phyloP scores from a whole-genome alignment of 2,113 vertebrate species.

The Podilymbus podiceps region DNA sequence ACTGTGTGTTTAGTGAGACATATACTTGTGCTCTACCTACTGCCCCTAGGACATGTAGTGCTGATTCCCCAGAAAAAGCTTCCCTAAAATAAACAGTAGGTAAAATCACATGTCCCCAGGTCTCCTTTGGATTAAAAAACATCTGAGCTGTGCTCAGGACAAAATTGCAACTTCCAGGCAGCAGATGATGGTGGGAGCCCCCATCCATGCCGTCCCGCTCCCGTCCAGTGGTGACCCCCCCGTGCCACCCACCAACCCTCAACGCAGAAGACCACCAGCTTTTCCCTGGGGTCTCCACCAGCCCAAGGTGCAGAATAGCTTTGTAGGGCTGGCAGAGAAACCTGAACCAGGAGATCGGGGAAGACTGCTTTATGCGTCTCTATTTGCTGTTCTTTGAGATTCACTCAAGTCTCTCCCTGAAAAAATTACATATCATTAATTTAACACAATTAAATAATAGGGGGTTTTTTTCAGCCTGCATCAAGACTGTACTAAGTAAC shows the following conservation, averaged over 20 bases:
- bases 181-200: not conserved
- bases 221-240: rapidly evolving
- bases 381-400: not conserved
- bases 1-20: not conserved
- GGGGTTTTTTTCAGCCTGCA: not conserved
- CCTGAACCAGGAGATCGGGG: not conserved
- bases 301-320: not conserved
- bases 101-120: not conserved
- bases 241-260: not conserved
- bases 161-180: not conserved
- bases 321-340: not conserved
- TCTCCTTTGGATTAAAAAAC: not conserved
- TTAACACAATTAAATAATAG: not conserved
- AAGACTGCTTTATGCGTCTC: not conserved
- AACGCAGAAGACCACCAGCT: not conserved
- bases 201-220: too few relatives aligned
- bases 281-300: not conserved
- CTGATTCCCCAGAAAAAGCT: not conserved
- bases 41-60: not conserved
- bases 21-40: not conserved
- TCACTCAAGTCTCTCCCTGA: not conserved
- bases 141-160: not conserved
- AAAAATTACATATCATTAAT: not conserved
- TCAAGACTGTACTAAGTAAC: not conserved
- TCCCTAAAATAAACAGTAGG: not conserved